These are phyloP conservation scores for Girardia tigrina DNA, from an alignment of 2,888 invertebrate species.

Conservation along the genomic window DNA sequence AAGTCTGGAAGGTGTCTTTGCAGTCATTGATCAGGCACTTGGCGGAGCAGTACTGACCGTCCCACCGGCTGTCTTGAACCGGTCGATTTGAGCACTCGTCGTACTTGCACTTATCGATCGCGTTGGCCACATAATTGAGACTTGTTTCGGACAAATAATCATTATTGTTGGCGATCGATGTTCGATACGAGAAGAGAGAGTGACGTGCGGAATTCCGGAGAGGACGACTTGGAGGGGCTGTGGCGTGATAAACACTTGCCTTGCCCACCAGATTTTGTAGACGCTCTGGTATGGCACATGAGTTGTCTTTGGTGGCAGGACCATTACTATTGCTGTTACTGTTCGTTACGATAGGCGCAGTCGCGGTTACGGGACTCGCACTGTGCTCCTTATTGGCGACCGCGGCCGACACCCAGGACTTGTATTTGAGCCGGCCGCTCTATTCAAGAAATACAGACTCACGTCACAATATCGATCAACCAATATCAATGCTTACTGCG, in stretches of 20 bases:
- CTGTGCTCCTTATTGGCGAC: background rate
- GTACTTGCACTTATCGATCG: background rate
- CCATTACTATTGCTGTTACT: no score
- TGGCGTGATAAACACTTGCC: slow-evolving; percentile 7
- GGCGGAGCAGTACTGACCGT: slow-evolving; percentile 15
- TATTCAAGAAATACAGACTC: background rate
- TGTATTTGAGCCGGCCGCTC: background rate
- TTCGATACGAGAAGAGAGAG: background rate
- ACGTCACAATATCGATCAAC: no score
- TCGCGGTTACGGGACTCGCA: background rate
- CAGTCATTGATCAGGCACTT: slow-evolving; percentile 13
- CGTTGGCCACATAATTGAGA: background rate
- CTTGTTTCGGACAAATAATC: slow-evolving; percentile 12
- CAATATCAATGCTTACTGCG: no score
- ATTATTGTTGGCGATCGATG: background rate
- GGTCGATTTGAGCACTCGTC: background rate
- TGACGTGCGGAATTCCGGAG: background rate
- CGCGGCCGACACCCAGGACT: background rate
- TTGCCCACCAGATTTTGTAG: slow-evolving; percentile 1
- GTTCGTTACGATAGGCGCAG: no score
- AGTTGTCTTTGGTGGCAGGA: background rate
- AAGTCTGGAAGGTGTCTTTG: background rate
- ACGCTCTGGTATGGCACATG: background rate
- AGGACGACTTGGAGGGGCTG: background rate
- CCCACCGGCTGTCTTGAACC: slow-evolving; percentile 16